Conservation (phyloP, 2,888 invertebrate genomes). For the Monopis laevigella region DNA sequence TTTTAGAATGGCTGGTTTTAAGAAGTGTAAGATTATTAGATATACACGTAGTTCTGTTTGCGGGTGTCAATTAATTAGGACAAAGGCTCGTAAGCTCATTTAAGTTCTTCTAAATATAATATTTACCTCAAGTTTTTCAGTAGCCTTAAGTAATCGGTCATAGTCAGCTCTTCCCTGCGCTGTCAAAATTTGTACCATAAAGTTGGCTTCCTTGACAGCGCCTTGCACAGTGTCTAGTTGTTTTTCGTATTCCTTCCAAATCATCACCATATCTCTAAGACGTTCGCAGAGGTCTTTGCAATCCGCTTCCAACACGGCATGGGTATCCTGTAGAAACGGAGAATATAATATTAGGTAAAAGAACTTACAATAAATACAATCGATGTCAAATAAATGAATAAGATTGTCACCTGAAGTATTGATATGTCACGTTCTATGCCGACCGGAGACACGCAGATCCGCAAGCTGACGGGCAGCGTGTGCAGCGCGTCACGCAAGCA, state of each 20-base stretch:
- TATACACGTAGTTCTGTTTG: too few species aligned
- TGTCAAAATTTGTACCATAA: conserved; percentile 86
- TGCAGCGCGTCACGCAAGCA: conserved; percentile 78
- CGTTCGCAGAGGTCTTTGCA: conserved; percentile 74
- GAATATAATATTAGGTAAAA: too few species aligned
- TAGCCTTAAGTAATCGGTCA: conserved; percentile 82
- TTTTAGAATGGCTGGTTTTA: too few species aligned
- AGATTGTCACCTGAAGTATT: conserved; percentile 48
- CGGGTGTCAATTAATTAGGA: too few species aligned
- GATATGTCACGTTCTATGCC: conserved; percentile 81
- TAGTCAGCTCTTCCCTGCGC: conserved; percentile 88
- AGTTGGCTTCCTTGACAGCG: conserved; percentile 85
- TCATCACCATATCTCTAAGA: conserved; percentile 70
- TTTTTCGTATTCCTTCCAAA: conserved; percentile 82
- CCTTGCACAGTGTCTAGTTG: conserved; percentile 83
- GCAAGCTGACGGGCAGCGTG: conserved; percentile 77
- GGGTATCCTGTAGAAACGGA: conserved; percentile 74
- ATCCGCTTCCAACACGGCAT: conserved; percentile 75
- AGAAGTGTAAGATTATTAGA: too few species aligned
- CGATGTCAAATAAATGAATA: conserved; percentile 4
- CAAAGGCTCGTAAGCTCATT: too few species aligned
- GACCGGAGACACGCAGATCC: conserved; percentile 80
- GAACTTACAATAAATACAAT: too few species aligned
- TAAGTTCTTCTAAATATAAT: too few species aligned
- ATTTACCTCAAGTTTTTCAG: conserved; percentile 84